Evolutionary conservation across 2,113 vertebrate species (phyloP).

Genomic region (Pseudonaja textilis): DNA sequence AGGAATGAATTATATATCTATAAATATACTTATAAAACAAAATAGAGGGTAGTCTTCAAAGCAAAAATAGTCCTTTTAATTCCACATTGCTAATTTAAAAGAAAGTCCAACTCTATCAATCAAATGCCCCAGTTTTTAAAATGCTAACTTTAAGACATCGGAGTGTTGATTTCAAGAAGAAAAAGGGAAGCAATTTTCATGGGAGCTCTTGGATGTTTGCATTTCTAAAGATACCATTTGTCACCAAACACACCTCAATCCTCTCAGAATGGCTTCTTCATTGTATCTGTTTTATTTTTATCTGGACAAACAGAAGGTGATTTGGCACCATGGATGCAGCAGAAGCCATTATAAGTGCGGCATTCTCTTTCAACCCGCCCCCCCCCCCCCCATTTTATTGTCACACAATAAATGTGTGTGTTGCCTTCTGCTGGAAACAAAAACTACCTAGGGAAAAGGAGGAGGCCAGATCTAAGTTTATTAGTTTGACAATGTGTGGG

Average conservation of each 20-base stretch:
- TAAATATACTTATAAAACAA: slow-evolving; percentile 71
- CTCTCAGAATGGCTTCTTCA: slow-evolving; percentile 16
- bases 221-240: slow-evolving; percentile 16
- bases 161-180: slow-evolving; percentile 30
- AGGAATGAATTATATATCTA: slow-evolving; percentile 77
- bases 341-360: slow-evolving; percentile 26
- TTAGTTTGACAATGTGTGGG: slow-evolving; percentile 22
- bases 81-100: slow-evolving; percentile 63
- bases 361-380: slow-evolving; percentile 13
- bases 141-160: slow-evolving; percentile 54
- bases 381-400: not conserved
- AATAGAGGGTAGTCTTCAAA: slow-evolving; percentile 64
- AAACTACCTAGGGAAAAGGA: not conserved
- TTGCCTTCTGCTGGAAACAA: slow-evolving; percentile 16
- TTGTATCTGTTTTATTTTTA: slow-evolving; percentile 21
- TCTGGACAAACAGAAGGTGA: not conserved
- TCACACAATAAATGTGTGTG: not conserved
- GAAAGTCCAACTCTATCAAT: slow-evolving; percentile 58
- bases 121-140: slow-evolving; percentile 53
- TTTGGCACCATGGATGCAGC: slow-evolving; percentile 2
- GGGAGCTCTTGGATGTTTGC: slow-evolving; percentile 1
- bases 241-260: not conserved
- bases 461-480: not conserved
- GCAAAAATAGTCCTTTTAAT: slow-evolving; percentile 69
- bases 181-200: slow-evolving; percentile 27